Conservation (phyloP, 2,797 vertebrate genomes). For the Discoglossus pictus region DNA sequence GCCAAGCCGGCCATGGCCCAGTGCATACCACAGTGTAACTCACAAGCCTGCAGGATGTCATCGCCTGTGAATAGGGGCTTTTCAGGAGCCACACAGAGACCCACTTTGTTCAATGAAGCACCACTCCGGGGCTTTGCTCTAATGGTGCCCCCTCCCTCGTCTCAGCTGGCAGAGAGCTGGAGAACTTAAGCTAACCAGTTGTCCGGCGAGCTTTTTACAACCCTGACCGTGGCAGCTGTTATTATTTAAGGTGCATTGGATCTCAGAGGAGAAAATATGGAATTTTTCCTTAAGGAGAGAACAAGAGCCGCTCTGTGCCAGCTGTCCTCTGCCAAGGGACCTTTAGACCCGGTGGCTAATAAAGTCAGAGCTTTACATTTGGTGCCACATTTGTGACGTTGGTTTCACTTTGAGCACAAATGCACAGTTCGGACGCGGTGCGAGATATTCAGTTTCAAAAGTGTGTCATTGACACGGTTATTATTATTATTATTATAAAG, state of each 20-base stretch:
- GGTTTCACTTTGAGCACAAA: too few species aligned
- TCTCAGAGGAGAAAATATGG: background rate
- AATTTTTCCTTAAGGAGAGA: slow-evolving; percentile 4
- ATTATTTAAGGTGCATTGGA: slow-evolving; percentile 27
- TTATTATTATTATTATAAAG: too few species aligned
- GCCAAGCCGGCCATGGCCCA: slow-evolving; percentile 45
- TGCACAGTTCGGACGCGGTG: too few species aligned
- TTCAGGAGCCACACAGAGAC: slow-evolving; percentile 60
- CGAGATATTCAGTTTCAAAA: too few species aligned
- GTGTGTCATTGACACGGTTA: too few species aligned
- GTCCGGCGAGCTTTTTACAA: slow-evolving; percentile 53
- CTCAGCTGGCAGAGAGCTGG: slow-evolving; percentile 53
- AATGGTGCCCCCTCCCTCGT: slow-evolving; percentile 11
- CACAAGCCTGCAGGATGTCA: slow-evolving; percentile 48
- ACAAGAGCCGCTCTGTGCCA: slow-evolving; percentile 8
- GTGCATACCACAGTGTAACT: slow-evolving; percentile 50
- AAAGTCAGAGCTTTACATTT: background rate
- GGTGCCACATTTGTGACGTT: background rate
- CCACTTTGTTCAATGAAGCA: slow-evolving; percentile 61
- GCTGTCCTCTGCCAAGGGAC: slow-evolving; percentile 35
- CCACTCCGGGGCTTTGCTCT: slow-evolving; percentile 46
- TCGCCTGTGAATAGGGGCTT: slow-evolving; percentile 56
- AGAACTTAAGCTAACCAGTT: slow-evolving; percentile 50
- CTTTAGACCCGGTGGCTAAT: slow-evolving; percentile 11
- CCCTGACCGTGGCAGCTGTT: slow-evolving; percentile 51